Evolutionary conservation across 2,888 invertebrate species (phyloP), one percentile per base, ranked within the genome.

Genomic region (Asteroscopus sphinx): DNA sequence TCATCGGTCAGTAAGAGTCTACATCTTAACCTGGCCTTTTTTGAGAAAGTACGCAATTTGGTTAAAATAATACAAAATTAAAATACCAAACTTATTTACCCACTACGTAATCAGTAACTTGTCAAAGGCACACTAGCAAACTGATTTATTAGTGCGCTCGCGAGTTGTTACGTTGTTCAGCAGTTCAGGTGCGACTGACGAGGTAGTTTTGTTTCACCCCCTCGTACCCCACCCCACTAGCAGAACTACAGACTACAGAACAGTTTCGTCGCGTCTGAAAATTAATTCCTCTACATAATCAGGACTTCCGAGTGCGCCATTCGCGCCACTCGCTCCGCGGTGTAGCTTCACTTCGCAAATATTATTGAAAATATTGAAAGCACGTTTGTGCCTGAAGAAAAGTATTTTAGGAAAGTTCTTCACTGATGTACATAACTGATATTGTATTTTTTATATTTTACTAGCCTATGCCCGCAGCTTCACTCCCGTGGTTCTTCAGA

Each of bases 201-300:
- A 80, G 80, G 90, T 88, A 89, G 91, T 88, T 89, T 90, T 89
- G 88, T 89, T 85, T 86, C 89, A 86, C 60, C 65, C 69, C 65
- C 69, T 67, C 65, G 71, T 68, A 66, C 57, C 59, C 62, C 57
- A 61, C 52, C 63, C 57, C 40, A 61, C 77, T 74, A 69, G 69
- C 77, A 75, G 73, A 83, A 85, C 87, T 85, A 86, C 88, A 85
- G 85, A 85, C 87, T 85, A 86, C 88, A 85, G 85, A 83, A 82
- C 86, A 89, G 92, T 91, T 91, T 92, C 90, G 91, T 91, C 91
- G 93, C 91, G 90, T 83, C 91, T 90, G 92, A 89, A 92, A 94
- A 94, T 94, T 94, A 94, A 94, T 93, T 94, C 92, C 92, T 93
- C 93, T 92, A 93, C 92, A 89, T 93, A 94, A 94, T 94, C 93